Evolutionary conservation across 2,888 invertebrate genomes (phyloP), one percentile per base, ranked within the genome.

Genomic region (Rhopalosiphum nymphaeae): DNA sequence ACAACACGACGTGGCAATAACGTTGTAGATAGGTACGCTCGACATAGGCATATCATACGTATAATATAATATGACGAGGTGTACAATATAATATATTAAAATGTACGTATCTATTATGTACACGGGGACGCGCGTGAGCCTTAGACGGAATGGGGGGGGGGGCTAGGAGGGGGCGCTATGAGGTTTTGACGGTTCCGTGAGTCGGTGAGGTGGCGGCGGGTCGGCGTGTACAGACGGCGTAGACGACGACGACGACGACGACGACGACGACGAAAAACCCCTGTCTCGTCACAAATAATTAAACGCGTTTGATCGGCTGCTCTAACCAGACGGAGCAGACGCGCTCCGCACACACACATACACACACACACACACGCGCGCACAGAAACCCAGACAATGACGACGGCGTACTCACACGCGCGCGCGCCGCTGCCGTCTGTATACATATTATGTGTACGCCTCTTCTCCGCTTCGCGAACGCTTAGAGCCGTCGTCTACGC

Each of bases 231-330:
- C 29, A n/a, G 56, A 11, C 56, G 86, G 36, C 36, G 91, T 56
- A 53, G 88, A 90, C 57, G 91, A 91, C 78, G 88, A 90, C 78
- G 88, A 90, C 78, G 46, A 13, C 44, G 46, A 16, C 53, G 53
- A 29, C 36, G 56, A 85, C 84, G 21, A 93, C 61, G 92, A 92
- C 67, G 88, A 90, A 91, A 90, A 89, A 86, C 84, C 90, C 85
- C 90, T 57, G 94, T 89, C 94, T 94, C 94, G 94, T 94, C 94
- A 94, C 94, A 94, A 91, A 94, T 94, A 94, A 94, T 94, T 94
- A 94, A 94, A 94, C 94, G 94, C 94, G 94, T 94, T 90, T 94
- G 94, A 94, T 94, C 94, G 94, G 94, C 90, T 90, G 88, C 92
- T 87, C 90, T 49, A 90, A 91, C 93, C 85, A 94, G 93, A 93